A percentile compares a stretch with the other conserved stretches of the same genome.
Evolutionary conservation across 1,140 invertebrate genomes (phyloP).

Genomic region (Listronotus bonariensis): DNA sequence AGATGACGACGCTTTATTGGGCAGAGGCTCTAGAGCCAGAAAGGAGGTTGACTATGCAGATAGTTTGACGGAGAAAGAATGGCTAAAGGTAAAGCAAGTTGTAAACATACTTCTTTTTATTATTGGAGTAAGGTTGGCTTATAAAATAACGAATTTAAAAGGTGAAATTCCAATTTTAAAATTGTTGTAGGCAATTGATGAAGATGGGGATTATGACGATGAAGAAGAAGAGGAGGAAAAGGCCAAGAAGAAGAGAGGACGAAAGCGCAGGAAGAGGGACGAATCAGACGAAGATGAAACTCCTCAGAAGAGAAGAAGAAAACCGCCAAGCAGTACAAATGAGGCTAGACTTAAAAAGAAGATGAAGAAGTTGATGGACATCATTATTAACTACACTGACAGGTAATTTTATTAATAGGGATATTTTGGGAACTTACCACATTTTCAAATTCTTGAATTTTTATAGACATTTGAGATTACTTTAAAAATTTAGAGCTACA

Average conservation of each 20-base stretch:
- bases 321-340: constrained; percentile 46
- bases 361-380: constrained; percentile 81
- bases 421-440: too few relatives aligned
- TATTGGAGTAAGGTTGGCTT: too few relatives aligned
- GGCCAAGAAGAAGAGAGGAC: constrained; percentile 62
- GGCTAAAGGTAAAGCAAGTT: constrained; percentile 76
- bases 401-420: constrained; percentile 55
- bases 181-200: constrained; percentile 61
- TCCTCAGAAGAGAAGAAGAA: constrained; percentile 54
- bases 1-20: constrained; percentile 82
- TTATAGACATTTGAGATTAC: too few relatives aligned
- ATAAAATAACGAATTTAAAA: too few relatives aligned
- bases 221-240: constrained; percentile 75
- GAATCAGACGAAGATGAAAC: constrained; percentile 65
- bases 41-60: constrained; percentile 99
- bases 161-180: neutral
- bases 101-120: neutral
- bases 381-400: constrained; percentile 83
- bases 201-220: constrained; percentile 75
- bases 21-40: constrained; percentile 86
- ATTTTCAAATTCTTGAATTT: too few relatives aligned
- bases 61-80: constrained; percentile 94
- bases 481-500: too few relatives aligned
- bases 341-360: constrained; percentile 71
- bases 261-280: constrained; percentile 64